Evolutionary conservation across 2,113 vertebrate species (phyloP), one percentile per base, ranked within the genome.

Genomic region (Larimichthys crocea): DNA sequence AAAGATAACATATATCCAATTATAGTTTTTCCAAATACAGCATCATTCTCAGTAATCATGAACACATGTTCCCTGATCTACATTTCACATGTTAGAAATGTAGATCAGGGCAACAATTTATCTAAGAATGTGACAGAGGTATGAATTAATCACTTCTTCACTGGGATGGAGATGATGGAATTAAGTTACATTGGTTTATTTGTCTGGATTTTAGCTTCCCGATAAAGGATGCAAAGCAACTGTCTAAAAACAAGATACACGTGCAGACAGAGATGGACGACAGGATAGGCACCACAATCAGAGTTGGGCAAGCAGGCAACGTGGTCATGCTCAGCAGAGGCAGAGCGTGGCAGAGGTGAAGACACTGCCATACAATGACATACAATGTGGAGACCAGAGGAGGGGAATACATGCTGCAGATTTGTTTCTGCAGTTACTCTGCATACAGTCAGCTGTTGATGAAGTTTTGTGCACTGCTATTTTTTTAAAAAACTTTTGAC

Each of bases 401-500:
- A 48, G 22, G 31, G 10, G 50, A 59, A 50, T 10, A 40, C 12
- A 24, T 26, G 44, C 56, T 16, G 20, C 26, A 26, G 26, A 26
- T 26, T 26, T 26, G 26, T 26, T 26, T 26, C 26, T 26, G 26
- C 26, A 26, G 26, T 26, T 26, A 24, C 24, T 24, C 24, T 24
- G 24, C 24, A 24, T 24, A 26, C 26, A 26, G 26, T 46, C 67
- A 75, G 80, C 70, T 72, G 60, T 50, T 74, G 22, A 15, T 69
- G 69, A 56, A 46, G 22, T 17, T 65, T 66, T 65, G 65, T 55
- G 12, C 64, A 5, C 49, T 74, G 40, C 44, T 68, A 20, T 14
- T 49, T 69, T 64, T 35, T 35, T 46, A n/a, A n/a, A 29, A 3
- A 19, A 44, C 44, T 56, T 68, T 44, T 46, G 26, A 66, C 22